Conservation (phyloP, 2,113 vertebrate species). For the Antennarius striatus region DNA sequence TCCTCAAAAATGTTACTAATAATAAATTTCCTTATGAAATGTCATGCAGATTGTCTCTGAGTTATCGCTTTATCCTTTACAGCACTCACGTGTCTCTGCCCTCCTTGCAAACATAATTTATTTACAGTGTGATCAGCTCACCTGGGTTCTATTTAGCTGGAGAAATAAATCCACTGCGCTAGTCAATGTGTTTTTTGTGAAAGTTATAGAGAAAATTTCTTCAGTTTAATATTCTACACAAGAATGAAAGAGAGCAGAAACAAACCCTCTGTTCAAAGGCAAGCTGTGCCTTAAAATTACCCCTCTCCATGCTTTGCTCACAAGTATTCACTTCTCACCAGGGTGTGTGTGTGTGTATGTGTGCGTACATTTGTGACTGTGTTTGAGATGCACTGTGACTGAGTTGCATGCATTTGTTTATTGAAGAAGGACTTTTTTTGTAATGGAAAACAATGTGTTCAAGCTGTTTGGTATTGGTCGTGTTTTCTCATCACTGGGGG, state of each 20-base stretch:
- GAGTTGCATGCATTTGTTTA: conserved; percentile 42
- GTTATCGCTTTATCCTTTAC: background rate
- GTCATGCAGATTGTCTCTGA: conserved; percentile 16
- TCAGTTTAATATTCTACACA: conserved; percentile 54
- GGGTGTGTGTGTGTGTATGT: conserved; percentile 34
- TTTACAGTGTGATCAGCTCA: conserved; percentile 42
- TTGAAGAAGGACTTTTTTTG: conserved; percentile 42
- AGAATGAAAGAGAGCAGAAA: conserved; percentile 42
- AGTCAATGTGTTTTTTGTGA: conserved; percentile 44
- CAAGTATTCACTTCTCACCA: conserved; percentile 58
- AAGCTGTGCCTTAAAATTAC: conserved; percentile 63
- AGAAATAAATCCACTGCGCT: conserved; percentile 35
- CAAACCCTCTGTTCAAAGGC: conserved; percentile 47
- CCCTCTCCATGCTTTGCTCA: conserved; percentile 43
- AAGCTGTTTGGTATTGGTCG: background rate
- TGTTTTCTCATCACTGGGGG: conserved; percentile 10
- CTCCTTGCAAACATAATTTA: conserved; percentile 23
- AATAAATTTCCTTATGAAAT: background rate
- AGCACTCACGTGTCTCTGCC: background rate
- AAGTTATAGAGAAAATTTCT: background rate
- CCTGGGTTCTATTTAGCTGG: conserved; percentile 22
- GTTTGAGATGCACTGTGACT: conserved; percentile 16
- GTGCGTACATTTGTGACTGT: conserved; percentile 1
- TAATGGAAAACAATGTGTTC: conserved; percentile 17
- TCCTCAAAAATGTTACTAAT: too few relatives aligned